Conservation (phyloP, 1,140 invertebrate species). For the Bilobella aurantiaca region DNA sequence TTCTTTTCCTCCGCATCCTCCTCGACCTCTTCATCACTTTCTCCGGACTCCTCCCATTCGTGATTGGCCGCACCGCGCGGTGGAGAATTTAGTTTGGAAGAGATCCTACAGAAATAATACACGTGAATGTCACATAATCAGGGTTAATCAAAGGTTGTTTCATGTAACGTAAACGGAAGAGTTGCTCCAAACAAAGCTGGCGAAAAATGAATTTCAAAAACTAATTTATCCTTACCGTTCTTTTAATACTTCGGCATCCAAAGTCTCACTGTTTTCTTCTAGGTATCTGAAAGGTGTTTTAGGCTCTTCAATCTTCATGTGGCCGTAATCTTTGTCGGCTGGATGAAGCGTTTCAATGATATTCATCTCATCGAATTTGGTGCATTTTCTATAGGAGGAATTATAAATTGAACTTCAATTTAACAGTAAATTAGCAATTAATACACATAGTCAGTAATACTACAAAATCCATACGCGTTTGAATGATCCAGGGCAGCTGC, state of each 20-base stretch:
- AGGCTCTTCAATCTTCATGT: constrained; percentile 98
- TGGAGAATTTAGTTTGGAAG: neutral
- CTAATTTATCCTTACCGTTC: neutral
- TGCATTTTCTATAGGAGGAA: neutral
- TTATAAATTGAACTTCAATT: too few species aligned
- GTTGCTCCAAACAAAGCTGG: too few species aligned
- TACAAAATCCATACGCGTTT: neutral
- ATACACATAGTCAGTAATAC: neutral
- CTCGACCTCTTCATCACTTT: constrained; percentile 48
- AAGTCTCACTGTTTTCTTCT: constrained; percentile 49
- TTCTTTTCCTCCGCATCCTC: constrained; percentile 41
- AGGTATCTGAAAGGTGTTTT: constrained; percentile 87
- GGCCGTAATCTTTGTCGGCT: constrained; percentile 72
- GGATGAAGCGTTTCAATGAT: constrained; percentile 97
- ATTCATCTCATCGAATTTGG: constrained; percentile 99
- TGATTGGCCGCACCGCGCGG: neutral
- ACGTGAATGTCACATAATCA: too few species aligned
- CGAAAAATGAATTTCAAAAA: too few species aligned
- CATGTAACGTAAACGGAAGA: too few species aligned
- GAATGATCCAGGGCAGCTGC: neutral
- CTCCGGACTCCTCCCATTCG: neutral
- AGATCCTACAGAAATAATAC: too few species aligned
- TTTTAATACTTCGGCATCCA: constrained; percentile 12
- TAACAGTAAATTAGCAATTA: neutral
- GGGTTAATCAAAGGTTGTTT: too few species aligned